Conservation (phyloP, 2,113 vertebrate genomes). For the Megaleporinus macrocephalus region DNA sequence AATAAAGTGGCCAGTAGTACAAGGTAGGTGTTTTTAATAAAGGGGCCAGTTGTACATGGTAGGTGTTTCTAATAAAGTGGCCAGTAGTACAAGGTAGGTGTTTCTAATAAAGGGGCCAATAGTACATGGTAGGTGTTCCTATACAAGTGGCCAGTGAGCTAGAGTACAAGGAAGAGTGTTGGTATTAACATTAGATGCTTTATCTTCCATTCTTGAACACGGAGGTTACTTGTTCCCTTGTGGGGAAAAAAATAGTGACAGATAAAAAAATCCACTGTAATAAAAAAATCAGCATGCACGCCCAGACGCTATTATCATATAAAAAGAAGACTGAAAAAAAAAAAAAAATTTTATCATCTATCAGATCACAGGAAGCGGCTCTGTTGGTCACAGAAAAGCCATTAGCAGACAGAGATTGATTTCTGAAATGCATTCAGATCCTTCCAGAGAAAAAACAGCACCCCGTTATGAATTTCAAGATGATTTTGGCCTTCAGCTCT, state of each 20-base stretch:
- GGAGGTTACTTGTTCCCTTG: neutral
- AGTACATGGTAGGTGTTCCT: too few species aligned
- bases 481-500: neutral
- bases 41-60: neutral
- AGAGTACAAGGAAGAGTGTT: neutral
- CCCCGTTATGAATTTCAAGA: conserved; percentile 20
- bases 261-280: neutral
- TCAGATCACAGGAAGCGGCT: neutral
- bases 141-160: neutral
- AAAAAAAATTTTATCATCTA: neutral
- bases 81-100: neutral
- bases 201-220: neutral
- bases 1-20: too few species aligned
- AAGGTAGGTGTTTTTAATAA: neutral
- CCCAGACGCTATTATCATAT: too few species aligned
- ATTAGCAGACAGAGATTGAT: conserved; percentile 14
- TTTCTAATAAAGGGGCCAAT: neutral
- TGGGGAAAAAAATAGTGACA: neutral
- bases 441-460: neutral
- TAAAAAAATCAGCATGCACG: neutral
- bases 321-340: neutral
- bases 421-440: neutral
- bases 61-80: neutral
- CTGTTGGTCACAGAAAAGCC: neutral
- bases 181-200: neutral